Evolutionary conservation across 92 coral and sea anemone species (phyloP), one percentile per base, ranked within the genome.

Genomic region (Siderastrea siderea): DNA sequence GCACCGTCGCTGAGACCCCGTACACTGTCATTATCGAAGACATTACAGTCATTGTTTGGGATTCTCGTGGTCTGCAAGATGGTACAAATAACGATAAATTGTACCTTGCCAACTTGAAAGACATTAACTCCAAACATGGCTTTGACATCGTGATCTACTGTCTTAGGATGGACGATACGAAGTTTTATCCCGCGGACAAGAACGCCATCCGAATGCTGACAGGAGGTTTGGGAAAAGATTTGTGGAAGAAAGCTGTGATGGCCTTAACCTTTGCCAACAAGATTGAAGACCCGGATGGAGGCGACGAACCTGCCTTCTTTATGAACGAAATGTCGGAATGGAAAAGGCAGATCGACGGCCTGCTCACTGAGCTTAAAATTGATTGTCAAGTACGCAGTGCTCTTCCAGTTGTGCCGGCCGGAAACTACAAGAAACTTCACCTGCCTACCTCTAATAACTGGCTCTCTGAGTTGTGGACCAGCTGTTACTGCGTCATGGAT

Each of bases 181-280:
- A 88, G 44, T 84, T 86, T 51, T 54, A 75, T n/a, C 3, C 5
- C 0, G 78, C 55, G 2, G 94, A 91, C 53, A 44, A 81, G 59
- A 71, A 70, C 13, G 81, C 91, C 45, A 86, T 91, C 12, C 57
- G 16, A 43, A 73, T 6, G 0, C 70, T 91, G 65, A 80, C 90
- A 64, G 71, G 66, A 46, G 80, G 63, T 54, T 86, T 86, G 76
- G 91, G 91, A 38, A 52, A 68, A 45, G 38, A 68, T 0, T 7
- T 91, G 65, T 91, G 94, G 94, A 52, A 82, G 11, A 77, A 82
- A 48, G 72, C 91, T 63, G 80, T 91, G 59, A 53, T 91, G 11
- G 94, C 85, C 2, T 70, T 91, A 61, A 91, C 94, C 4, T 82
- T 86, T 60, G 94, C 94, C 7, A 91, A 91, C 88, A 81, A 8